phyloP scores from a whole-genome alignment of 2,888 invertebrate species.

The Hemaris fuciformis region DNA sequence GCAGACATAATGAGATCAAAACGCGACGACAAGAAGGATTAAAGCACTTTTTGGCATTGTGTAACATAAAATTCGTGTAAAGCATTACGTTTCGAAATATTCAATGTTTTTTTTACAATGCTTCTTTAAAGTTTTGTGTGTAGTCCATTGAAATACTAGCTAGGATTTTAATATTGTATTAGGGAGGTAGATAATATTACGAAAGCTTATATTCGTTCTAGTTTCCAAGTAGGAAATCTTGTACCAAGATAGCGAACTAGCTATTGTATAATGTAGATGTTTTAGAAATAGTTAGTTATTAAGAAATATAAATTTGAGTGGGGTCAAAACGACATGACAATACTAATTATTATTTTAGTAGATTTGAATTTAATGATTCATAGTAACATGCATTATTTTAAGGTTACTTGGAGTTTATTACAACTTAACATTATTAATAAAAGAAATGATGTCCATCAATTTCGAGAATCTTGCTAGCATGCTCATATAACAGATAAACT shows the following conservation, averaged over 20 bases:
- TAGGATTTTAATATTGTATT: conserved; percentile 7
- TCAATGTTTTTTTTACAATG: background rate
- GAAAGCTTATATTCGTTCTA: conserved; percentile 19
- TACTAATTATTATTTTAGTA: background rate
- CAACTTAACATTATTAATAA: too few relatives aligned
- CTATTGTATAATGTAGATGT: conserved; percentile 12
- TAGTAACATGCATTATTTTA: too few relatives aligned
- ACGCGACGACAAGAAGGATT: conserved; percentile 39
- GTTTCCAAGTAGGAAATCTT: conserved; percentile 22
- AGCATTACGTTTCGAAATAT: background rate
- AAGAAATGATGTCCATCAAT: too few relatives aligned
- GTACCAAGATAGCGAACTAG: background rate
- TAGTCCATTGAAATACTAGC: background rate
- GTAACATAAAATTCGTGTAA: background rate
- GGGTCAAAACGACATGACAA: background rate
- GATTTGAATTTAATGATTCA: background rate
- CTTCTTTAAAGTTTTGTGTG: background rate
- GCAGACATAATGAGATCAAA: conserved; percentile 31
- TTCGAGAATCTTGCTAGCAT: background rate
- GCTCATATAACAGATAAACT: background rate
- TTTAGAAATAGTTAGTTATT: conserved; percentile 14
- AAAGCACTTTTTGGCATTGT: conserved; percentile 30
- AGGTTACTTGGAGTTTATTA: too few relatives aligned
- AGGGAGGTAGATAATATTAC: conserved; percentile 15
- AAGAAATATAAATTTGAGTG: background rate